phyloP scores from a whole-genome alignment of 2,888 invertebrate species.

The Oligia fasciuncula region DNA sequence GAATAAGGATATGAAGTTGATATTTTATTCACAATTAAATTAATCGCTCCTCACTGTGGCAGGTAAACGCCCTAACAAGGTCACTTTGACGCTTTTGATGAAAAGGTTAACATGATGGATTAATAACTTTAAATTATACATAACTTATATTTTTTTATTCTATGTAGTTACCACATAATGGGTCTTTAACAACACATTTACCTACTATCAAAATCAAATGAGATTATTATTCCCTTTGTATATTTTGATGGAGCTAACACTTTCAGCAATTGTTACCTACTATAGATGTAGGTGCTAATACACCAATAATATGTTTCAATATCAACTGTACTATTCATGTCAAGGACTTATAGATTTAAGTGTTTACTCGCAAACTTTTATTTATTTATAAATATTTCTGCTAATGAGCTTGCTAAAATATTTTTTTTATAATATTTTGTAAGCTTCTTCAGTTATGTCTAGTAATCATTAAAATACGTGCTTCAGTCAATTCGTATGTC shows the following conservation, averaged over 20 bases:
- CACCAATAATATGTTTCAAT: constrained; percentile 20
- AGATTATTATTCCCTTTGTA: not conserved
- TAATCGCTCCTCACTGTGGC: constrained; percentile 25
- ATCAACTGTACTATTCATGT: constrained; percentile 37
- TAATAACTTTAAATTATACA: not conserved
- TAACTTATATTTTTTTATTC: not conserved
- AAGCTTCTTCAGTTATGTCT: not conserved
- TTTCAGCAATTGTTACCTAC: constrained; percentile 28
- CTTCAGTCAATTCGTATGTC: not conserved
- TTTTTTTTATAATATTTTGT: not conserved
- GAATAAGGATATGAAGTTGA: constrained; percentile 46
- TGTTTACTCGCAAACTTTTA: constrained; percentile 8
- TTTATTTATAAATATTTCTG: constrained; percentile 13
- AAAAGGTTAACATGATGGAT: constrained; percentile 38
- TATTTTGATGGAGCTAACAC: not conserved
- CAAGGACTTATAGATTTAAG: constrained; percentile 28
- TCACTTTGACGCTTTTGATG: constrained; percentile 49
- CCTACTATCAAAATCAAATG: not conserved
- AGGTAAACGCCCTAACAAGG: constrained; percentile 63
- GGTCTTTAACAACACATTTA: not conserved
- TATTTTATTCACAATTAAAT: constrained; percentile 42
- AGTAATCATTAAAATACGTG: not conserved
- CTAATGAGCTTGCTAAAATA: not conserved
- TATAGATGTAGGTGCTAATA: constrained; percentile 36
- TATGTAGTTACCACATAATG: not conserved